Base-by-base conservation (phyloP, 2,797 vertebrate genomes). In the Pantherophis alleghaniensis region DNA sequence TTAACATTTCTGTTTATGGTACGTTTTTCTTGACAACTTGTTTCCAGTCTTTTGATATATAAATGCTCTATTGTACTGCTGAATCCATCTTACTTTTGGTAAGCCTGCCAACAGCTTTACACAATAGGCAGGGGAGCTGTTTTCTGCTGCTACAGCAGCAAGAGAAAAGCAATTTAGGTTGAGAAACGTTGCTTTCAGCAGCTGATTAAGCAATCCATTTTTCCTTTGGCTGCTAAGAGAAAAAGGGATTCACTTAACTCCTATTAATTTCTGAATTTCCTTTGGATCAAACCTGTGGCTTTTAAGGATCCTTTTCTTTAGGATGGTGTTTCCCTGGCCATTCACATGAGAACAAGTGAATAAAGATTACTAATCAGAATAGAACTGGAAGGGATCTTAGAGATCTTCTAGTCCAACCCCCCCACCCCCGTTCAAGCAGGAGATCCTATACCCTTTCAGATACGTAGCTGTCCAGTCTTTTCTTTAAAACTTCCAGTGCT, bases 1-100 rank as follows among this genome's bases (percentile, higher is more conserved):
- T 97, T 96, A 98, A 97, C 97, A 96, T 96, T 96, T 97, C 95
- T 98, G 93, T 97, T 98, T 97, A 97, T 0, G 96, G 97, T 97
- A 97, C 97, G 95, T 97, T 97, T 97, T 97, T 95, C 96, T 97
- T 97, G 97, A 97, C 97, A 97, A 97, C 96, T 96, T 95, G 94
- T 94, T 96, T 92, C 95, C 94, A 96, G 94, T 96, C 94, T 95
- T 94, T 96, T 66, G 90, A 89, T 95, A 96, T 95, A 98, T 97
- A 97, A 98, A 96, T 97, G 96, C 89, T 32, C 96, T 94, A 97
- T 98, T 98, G 98, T 98, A 96, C 95, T 93, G 24, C 95, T 96
- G 94, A 96, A 97, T 2, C 32, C 83, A 55, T 93, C 61, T 60
- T 88, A 32, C 32, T 83, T 89, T 87, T 88, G 53, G 13, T 59